Evolutionary conservation across 2,797 vertebrate genomes (phyloP), one percentile per base, ranked within the genome.

Genomic region (Remorina albescens): DNA sequence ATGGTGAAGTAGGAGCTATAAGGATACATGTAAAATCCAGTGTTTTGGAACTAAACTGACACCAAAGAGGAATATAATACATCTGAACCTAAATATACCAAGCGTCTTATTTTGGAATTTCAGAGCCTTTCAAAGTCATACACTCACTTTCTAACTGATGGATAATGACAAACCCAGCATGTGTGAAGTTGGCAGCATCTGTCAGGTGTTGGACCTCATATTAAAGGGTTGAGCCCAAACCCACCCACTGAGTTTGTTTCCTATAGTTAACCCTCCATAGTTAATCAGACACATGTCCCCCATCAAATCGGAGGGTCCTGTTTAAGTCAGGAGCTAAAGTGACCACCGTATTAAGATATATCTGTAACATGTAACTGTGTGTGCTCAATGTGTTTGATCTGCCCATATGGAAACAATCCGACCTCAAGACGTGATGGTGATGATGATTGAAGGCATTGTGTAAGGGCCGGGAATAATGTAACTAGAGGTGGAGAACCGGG

Each of bases 351-450:
- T 23, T 10, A 21, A 49, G 47, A 70, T 42, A 30, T 42, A 34
- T 6, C n/a, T 18, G 50, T n/a, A 56, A 42, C 21, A 59, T 49
- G 54, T 73, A 64, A 79, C 65, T 67, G 65, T 61, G 44, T 36
- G 28, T 4, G 36, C 50, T 54, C 15, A 6, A 26, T 39, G 66
- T 39, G 67, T 84, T 84, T 86, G 76, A 86, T 82, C 41, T 30
- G 4, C 58, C 49, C 88, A 89, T 77, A 78, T 89, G 88, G 79
- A 91, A 91, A 88, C 86, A 76, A 82, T 90, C 85, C 62, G 39
- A 77, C 32, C 72, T 71, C 57, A 67, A 78, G 76, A 84, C 76
- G 51, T 88, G 77, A 62, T 57, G n/a, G 26, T 80, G 78, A 88
- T 88, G 78, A 87, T 90, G 83, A 91, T 84, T 74, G 76, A 92